These are phyloP conservation scores for Torymus auratus DNA, from an alignment of 2,888 invertebrate genomes.

Conservation along the genomic window DNA sequence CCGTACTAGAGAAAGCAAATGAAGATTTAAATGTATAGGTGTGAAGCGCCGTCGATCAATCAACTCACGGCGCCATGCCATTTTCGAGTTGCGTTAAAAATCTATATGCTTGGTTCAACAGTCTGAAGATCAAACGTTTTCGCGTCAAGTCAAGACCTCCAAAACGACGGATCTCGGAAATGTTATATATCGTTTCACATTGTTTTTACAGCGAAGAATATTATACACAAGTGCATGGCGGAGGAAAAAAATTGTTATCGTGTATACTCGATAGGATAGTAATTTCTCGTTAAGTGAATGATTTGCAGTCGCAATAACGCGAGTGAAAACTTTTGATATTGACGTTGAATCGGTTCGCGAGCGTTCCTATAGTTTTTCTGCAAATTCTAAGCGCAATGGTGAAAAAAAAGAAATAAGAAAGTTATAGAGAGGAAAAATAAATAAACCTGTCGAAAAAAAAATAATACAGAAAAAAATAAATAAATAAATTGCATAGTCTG, in stretches of 20 bases:
- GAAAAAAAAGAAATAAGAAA: constrained; percentile 22
- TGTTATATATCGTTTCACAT: too few species aligned
- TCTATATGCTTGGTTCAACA: constrained; percentile 37
- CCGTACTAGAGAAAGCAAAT: constrained; percentile 22
- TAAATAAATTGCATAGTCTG: constrained; percentile 66
- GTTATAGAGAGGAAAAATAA: constrained; percentile 27
- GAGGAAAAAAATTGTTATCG: too few species aligned
- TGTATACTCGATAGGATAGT: too few species aligned
- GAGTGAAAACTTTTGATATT: constrained; percentile 45
- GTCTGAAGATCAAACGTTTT: constrained; percentile 37
- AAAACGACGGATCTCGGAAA: too few species aligned
- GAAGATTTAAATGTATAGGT: constrained; percentile 5
- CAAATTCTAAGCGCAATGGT: constrained; percentile 30
- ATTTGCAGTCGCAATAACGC: constrained; percentile 15
- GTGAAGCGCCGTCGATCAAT: constrained; percentile 10
- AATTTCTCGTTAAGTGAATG: neutral
- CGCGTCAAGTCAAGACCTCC: neutral
- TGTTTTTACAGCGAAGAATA: too few species aligned
- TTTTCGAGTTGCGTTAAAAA: constrained; percentile 27
- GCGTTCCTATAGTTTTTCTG: constrained; percentile 49
- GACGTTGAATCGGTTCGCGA: constrained; percentile 41
- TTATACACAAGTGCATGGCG: too few species aligned
- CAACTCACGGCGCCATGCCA: neutral
- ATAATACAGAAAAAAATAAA: constrained; percentile 20
- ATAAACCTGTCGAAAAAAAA: constrained; percentile 47